Conservation (phyloP, 2,113 vertebrate species). For the Puma concolor region DNA sequence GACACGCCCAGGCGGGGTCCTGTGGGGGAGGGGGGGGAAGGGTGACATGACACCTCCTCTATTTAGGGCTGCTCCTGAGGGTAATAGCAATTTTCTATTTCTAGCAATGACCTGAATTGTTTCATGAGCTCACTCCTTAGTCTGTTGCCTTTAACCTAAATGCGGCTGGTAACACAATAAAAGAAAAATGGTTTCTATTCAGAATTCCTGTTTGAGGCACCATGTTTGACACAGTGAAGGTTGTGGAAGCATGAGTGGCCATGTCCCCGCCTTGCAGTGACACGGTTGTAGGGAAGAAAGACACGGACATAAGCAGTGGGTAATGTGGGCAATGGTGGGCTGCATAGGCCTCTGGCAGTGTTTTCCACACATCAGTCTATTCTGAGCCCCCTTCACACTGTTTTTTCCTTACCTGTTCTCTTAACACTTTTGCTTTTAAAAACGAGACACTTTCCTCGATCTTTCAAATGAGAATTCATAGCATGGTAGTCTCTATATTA, state of each 20-base stretch:
- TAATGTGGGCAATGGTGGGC: fast-evolving
- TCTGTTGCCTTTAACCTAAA: conserved; percentile 34
- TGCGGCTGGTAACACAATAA: background rate
- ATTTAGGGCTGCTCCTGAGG: conserved; percentile 27
- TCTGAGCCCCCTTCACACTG: fast-evolving
- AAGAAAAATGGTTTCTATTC: background rate
- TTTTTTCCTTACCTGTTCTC: background rate
- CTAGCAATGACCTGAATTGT: conserved; percentile 57
- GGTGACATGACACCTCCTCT: background rate
- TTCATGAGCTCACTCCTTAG: background rate
- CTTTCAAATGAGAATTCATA: background rate
- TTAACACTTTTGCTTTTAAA: background rate
- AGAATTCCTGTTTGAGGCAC: background rate
- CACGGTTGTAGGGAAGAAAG: background rate
- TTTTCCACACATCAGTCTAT: fast-evolving
- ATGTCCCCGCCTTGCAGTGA: fast-evolving
- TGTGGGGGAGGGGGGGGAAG: too few relatives aligned
- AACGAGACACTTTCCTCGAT: background rate
- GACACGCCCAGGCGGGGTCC: fast-evolving
- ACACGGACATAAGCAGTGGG: background rate
- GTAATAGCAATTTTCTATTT: conserved; percentile 36
- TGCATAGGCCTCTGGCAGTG: fast-evolving
- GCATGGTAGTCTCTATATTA: background rate
- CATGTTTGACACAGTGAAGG: background rate
- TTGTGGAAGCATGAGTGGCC: background rate